Conservation (phyloP, 2,797 vertebrate species). For the Hylomyscus alleni region DNA sequence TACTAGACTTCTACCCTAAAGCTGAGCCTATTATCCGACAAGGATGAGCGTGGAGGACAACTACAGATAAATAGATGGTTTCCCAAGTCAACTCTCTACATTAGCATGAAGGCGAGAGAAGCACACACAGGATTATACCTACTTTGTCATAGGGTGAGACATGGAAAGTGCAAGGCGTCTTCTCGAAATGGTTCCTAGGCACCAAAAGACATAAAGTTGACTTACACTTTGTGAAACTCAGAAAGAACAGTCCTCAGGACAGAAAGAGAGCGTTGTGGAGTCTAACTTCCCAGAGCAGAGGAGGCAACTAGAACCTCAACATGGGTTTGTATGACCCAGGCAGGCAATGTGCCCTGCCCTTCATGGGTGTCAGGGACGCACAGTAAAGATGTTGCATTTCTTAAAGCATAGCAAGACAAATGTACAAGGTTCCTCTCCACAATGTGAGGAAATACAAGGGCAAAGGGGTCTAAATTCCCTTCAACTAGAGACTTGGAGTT, state of each 20-base stretch:
- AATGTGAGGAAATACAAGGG: background rate
- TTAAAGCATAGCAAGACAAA: background rate
- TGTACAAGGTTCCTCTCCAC: fast-evolving
- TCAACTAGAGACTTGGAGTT: background rate
- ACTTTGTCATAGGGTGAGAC: background rate
- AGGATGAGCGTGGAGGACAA: fast-evolving
- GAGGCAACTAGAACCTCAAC: background rate
- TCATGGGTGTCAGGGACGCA: background rate
- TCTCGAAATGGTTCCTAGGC: background rate
- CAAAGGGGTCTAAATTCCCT: background rate
- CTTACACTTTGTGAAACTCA: background rate
- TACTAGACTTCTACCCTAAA: background rate
- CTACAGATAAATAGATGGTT: background rate
- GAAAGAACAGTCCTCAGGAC: background rate
- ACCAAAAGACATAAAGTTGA: background rate
- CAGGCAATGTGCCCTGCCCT: background rate
- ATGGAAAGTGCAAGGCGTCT: background rate
- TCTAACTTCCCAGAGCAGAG: background rate
- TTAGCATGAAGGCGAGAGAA: background rate
- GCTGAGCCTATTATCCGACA: background rate
- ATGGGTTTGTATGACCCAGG: no score
- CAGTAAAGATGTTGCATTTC: background rate
- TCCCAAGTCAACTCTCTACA: background rate
- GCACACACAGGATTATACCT: background rate
- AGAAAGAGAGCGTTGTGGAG: background rate